These are phyloP conservation scores for Drosophila prolongata DNA, from an alignment of 2,888 invertebrate genomes.

Conservation along the genomic window DNA sequence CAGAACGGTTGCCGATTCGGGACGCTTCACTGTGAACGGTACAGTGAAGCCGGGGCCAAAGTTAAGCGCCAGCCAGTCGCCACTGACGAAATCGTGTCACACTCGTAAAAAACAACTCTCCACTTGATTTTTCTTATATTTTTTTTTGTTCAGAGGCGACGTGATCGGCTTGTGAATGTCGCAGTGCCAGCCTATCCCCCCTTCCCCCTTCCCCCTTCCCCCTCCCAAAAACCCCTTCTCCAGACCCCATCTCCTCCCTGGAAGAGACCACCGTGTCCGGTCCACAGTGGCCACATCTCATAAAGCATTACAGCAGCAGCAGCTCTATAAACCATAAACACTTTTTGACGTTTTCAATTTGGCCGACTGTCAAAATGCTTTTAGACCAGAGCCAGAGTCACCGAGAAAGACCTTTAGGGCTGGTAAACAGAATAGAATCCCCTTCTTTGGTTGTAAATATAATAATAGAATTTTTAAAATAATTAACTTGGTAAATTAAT, in stretches of 20 bases:
- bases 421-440: background rate
- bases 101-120: conserved; percentile 42
- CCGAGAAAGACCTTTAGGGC: conserved; percentile 31
- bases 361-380: conserved; percentile 77
- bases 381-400: conserved; percentile 58
- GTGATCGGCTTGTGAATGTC: conserved; percentile 71
- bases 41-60: conserved; percentile 21
- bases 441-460: no score
- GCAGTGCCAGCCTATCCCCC: conserved; percentile 8
- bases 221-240: background rate
- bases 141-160: conserved; percentile 56
- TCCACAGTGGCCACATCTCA: no score
- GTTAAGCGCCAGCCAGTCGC: conserved; percentile 69
- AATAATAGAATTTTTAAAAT: no score
- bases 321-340: conserved; percentile 72
- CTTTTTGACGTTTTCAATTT: conserved; percentile 80
- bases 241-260: conserved; percentile 4
- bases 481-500: no score
- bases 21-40: conserved; percentile 52
- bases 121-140: conserved; percentile 22
- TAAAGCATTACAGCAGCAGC: no score
- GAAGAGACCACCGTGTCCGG: conserved; percentile 64
- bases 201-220: no score
- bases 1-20: conserved; percentile 66
- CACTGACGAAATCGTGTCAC: conserved; percentile 80